phyloP scores from a whole-genome alignment of 2,888 invertebrate species.

The Epirrhoe alternata region DNA sequence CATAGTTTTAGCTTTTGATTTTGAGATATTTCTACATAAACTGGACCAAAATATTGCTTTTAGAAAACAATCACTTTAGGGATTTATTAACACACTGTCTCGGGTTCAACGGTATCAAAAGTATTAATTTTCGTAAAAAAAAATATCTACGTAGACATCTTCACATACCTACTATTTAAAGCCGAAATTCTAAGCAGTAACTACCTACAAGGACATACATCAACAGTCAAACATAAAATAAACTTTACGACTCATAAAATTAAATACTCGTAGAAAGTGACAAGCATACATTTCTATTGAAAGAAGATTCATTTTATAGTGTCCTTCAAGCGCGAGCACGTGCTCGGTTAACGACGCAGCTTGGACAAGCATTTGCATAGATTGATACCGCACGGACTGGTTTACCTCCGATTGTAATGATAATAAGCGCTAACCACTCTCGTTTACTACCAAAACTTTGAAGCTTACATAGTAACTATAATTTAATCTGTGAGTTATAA shows the following conservation, averaged over 20 bases:
- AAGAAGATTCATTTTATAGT: slow-evolving; percentile 30
- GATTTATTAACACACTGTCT: too few species aligned
- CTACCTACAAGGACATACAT: neutral
- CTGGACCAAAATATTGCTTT: too few species aligned
- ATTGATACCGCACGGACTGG: slow-evolving; percentile 37
- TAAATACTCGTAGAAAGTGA: slow-evolving; percentile 20
- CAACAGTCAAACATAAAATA: slow-evolving; percentile 17
- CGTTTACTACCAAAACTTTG: slow-evolving; percentile 9
- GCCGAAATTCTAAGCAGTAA: neutral
- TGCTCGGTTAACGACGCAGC: slow-evolving; percentile 30
- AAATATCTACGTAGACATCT: too few species aligned
- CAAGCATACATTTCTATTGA: slow-evolving; percentile 30
- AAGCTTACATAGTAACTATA: neutral
- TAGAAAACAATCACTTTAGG: too few species aligned
- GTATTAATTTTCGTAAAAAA: too few species aligned
- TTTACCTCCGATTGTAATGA: slow-evolving; percentile 34
- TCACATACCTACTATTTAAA: too few species aligned
- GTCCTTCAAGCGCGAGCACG: slow-evolving; percentile 38
- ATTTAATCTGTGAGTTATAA: slow-evolving; percentile 5
- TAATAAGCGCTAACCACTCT: slow-evolving; percentile 21
- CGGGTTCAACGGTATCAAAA: too few species aligned
- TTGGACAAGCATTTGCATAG: slow-evolving; percentile 37
- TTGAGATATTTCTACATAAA: too few species aligned
- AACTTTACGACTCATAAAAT: slow-evolving; percentile 40
- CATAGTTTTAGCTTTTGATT: too few species aligned